A percentile compares a stretch with the other conserved stretches of the same genome.
Conservation (phyloP, 1,140 invertebrate species). For the Pseudoatta argentina region DNA sequence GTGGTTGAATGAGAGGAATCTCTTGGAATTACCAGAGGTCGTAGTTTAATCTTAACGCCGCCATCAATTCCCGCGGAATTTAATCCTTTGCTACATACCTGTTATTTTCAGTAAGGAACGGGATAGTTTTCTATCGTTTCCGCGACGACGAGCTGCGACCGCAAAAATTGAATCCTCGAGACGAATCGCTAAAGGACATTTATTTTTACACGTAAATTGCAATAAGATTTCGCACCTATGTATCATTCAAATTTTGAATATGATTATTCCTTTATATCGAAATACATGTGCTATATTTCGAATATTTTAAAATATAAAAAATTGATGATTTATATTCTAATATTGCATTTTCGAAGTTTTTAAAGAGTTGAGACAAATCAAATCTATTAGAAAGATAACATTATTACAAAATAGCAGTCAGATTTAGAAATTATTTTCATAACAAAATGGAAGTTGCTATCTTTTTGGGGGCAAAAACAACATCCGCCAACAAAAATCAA, state of each 20-base stretch:
- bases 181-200: neutral
- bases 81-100: constrained; percentile 40
- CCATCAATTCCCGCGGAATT: constrained; percentile 62
- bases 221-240: neutral
- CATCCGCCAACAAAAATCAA: neutral
- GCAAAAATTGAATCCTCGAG: neutral
- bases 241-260: neutral
- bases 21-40: constrained; percentile 56
- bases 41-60: constrained; percentile 58
- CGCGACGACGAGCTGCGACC: neutral
- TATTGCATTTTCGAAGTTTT: neutral
- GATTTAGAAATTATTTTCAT: neutral
- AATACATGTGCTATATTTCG: neutral
- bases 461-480: neutral
- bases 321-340: constrained; percentile 3
- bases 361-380: neutral
- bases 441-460: neutral
- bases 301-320: constrained; percentile 1
- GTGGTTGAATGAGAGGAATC: constrained; percentile 55
- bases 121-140: too few species aligned
- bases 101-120: constrained; percentile 28
- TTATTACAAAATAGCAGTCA: neutral
- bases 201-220: neutral
- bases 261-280: neutral
- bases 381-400: neutral